Evolutionary conservation across 2,113 vertebrate species (phyloP), one percentile per base, ranked within the genome.

Genomic region (Prolemur simus): DNA sequence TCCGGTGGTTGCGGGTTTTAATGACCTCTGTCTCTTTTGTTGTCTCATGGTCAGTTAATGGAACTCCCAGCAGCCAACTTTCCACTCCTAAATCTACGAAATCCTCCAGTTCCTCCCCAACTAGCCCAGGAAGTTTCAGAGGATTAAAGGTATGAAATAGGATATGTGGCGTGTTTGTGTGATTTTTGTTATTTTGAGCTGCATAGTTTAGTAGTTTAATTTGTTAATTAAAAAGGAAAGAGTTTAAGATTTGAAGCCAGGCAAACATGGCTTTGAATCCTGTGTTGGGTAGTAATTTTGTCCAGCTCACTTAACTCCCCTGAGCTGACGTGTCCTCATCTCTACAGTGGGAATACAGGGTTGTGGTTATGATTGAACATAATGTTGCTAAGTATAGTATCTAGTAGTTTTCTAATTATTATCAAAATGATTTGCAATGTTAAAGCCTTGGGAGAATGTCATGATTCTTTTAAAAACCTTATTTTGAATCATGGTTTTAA

Each of bases 71-170:
- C 98, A 99, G 99, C 98, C 99, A 99, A 5, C 98, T 99, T 87
- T 99, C 99, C 34, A 99, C 99, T 84, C 99, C 99, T 20, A 99
- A 98, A 98, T 99, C 99, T 95, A 99, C 99, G 2, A 99, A 99
- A 98, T 99, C 99, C 87, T 99, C 99, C 95, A 99, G 99, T 80
- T 99, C 99, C 27, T 99, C 99, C 52, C 99, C 99, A 94, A 99
- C 99, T 84, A 99, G 99, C 96, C 99, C 99, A 82, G 98, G 98
- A 97, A 99, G 99, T 92, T 98, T 98, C 96, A 98, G 98, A 81
- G 98, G 99, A 97, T 98, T 99, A 83, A 99, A 99, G 99, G 99
- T 99, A 98, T 97, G 98, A 84, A 39, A 42, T 78, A 37, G 23
- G 29, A 45, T 9, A 32, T 18, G 25, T 21, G 71, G n/a, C 8